Evolutionary conservation across 2,797 vertebrate genomes (phyloP), one percentile per base, ranked within the genome.

Genomic region (Chaunax sp.): DNA sequence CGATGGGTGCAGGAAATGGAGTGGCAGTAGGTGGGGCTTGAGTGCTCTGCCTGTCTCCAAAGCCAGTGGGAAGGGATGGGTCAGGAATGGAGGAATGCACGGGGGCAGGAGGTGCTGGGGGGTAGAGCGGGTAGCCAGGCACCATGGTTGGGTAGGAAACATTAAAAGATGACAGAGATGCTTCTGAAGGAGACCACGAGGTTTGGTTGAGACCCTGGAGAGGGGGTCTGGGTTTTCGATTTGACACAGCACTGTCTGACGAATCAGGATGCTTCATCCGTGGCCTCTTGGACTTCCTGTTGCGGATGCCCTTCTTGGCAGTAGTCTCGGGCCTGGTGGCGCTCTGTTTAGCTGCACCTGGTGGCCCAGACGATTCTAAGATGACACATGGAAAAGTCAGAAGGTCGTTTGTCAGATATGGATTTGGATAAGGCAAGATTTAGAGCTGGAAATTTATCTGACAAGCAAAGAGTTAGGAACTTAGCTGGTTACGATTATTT

Each of bases 181-280:
- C 90, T 64, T 96, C 95, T 0, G 96, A 97, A 0, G 94, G 95
- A 0, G 96, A 96, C 96, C 97, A 98, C 1, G 96, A 96, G 0
- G 96, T 96, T 52, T 95, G 83, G 52, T 96, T 97, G 64, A 96
- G 94, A 60, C 95, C 95, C 52, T 94, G 84, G 0, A 97, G 93
- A 0, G 95, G 95, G 16, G 93, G 93, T 0, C 93, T 93, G 52
- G 91, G 94, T 11, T 93, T 95, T 18, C 91, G 92, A 73, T 95
- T 92, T 0, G 95, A 97, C 9, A 89, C 86, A 0, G 94, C 94
- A 52, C 96, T 97, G 72, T 96, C 95, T 0, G 95, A 97, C 0
- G 96, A 98, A 28, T 96, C 95, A 0, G 92, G 93, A 4, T 94
- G 94, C 79, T 96, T 96, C 67, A 94, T 90, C 12, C 96, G 91